A percentile compares a stretch with the other conserved stretches of the same genome.
These are phyloP conservation scores for Andrena camellia DNA, from an alignment of 2,888 invertebrate genomes.

Conservation along the genomic window DNA sequence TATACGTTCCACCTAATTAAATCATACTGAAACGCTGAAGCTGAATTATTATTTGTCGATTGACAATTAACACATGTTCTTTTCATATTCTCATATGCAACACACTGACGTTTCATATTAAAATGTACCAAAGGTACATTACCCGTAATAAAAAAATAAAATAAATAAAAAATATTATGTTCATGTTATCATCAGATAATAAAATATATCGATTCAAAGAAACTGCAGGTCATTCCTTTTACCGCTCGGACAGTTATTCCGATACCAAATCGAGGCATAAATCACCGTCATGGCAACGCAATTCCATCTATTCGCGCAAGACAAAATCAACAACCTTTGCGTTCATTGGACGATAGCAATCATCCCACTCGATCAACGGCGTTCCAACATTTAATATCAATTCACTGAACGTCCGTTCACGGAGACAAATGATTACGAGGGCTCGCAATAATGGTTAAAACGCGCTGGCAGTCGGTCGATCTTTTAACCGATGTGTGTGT, in stretches of 20 bases:
- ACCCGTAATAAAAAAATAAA: too few species aligned
- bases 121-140: too few species aligned
- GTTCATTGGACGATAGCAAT: not conserved
- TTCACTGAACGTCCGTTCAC: not conserved
- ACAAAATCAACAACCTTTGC: not conserved
- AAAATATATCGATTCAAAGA: not conserved
- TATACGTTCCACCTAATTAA: too few species aligned
- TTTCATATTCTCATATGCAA: not conserved
- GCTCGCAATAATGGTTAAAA: conserved; percentile 20
- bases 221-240: not conserved
- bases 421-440: not conserved
- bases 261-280: not conserved
- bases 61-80: not conserved
- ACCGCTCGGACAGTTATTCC: not conserved
- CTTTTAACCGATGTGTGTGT: not conserved
- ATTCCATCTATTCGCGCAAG: not conserved
- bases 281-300: not conserved
- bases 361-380: not conserved
- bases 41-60: not conserved
- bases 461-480: not conserved
- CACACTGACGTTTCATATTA: too few species aligned
- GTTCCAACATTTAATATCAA: conserved; percentile 1
- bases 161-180: not conserved
- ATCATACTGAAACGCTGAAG: not conserved
- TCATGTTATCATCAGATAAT: not conserved